Percentiles rank a stretch among this genome's conserved stretches.
These are phyloP conservation scores for Apteryx mantelli DNA, from an alignment of 2,113 vertebrate species.

Conservation along the genomic window DNA sequence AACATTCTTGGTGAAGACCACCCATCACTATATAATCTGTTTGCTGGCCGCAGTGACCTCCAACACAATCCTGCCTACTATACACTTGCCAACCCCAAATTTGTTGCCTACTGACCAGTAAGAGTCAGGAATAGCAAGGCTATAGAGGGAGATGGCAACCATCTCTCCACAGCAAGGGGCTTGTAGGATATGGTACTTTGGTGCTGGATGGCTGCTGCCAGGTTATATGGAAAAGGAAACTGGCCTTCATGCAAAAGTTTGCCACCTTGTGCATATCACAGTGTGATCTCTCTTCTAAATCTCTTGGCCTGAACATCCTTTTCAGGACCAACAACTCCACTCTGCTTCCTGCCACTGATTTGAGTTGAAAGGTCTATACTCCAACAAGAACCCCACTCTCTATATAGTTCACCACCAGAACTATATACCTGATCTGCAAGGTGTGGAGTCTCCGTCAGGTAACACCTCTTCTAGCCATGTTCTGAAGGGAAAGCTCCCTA, in stretches of 20 bases:
- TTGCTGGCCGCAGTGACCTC: neutral
- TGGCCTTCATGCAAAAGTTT: neutral
- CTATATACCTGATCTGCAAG: neutral
- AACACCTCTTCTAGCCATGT: neutral
- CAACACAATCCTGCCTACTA: neutral
- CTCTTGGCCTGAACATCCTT: neutral
- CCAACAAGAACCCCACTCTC: neutral
- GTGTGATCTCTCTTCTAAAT: neutral
- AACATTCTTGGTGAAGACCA: neutral
- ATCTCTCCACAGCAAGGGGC: neutral
- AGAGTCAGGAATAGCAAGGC: neutral
- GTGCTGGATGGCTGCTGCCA: neutral
- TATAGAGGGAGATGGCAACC: neutral
- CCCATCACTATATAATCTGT: neutral
- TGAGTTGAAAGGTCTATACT: neutral
- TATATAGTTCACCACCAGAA: neutral
- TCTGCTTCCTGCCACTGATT: neutral
- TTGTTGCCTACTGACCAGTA: neutral
- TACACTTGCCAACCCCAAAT: neutral
- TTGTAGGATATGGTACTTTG: neutral
- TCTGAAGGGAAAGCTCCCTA: neutral
- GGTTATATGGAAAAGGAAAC: neutral
- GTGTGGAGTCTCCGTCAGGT: neutral
- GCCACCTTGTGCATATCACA: neutral
- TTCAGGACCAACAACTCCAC: neutral